Evolutionary conservation across 2,888 invertebrate genomes (phyloP).

Genomic region (Boloria euphrosyne): DNA sequence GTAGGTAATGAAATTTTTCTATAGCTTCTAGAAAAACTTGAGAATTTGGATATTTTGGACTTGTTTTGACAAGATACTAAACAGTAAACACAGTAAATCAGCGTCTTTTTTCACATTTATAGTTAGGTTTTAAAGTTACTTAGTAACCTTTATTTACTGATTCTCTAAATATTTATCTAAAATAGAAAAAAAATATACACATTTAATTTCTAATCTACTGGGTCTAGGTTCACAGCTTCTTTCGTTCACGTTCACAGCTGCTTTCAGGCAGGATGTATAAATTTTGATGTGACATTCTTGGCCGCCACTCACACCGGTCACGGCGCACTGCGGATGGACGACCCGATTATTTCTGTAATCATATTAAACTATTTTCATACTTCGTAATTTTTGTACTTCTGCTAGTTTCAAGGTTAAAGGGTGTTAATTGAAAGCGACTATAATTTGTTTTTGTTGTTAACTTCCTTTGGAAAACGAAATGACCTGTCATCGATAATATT

Average conservation of each 20-base stretch:
- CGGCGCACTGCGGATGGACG: conserved; percentile 52
- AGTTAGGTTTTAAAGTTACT: too few relatives aligned
- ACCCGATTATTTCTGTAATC: conserved; percentile 56
- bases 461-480: too few relatives aligned
- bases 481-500: too few relatives aligned
- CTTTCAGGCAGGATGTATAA: conserved; percentile 53
- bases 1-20: too few relatives aligned
- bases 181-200: not conserved
- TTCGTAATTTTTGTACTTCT: conserved; percentile 5
- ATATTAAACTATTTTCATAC: conserved; percentile 30
- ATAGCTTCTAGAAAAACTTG: too few relatives aligned
- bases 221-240: conserved; percentile 11
- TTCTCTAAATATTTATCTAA: not conserved
- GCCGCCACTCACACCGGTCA: conserved; percentile 52
- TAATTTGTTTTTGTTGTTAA: not conserved
- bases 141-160: too few relatives aligned
- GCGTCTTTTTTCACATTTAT: too few relatives aligned
- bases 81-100: too few relatives aligned
- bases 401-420: not conserved
- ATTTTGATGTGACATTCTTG: conserved; percentile 67
- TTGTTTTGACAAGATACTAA: too few relatives aligned
- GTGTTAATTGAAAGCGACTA: not conserved
- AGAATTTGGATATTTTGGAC: too few relatives aligned
- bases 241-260: conserved; percentile 39
- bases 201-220: conserved; percentile 6